A percentile compares a stretch with the other conserved stretches of the same genome.
Evolutionary conservation across 2,113 vertebrate genomes (phyloP).

Genomic region (Dermatemys mawii): DNA sequence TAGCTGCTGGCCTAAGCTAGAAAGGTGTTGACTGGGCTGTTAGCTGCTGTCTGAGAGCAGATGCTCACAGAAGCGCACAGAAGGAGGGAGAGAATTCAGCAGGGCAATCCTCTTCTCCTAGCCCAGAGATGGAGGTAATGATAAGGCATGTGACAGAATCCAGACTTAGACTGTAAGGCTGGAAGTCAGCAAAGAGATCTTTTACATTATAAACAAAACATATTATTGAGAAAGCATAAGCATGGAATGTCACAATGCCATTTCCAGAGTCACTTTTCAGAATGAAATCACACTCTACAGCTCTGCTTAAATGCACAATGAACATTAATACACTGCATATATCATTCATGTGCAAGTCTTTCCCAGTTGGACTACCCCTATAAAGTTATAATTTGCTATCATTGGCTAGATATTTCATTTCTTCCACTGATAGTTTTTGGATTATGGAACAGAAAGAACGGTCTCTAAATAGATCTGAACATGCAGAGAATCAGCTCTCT

Average conservation of each 20-base stretch:
- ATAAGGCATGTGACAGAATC: background rate
- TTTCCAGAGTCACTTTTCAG: background rate
- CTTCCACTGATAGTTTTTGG: background rate
- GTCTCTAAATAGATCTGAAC: background rate
- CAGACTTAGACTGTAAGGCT: background rate
- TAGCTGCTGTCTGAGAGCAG: background rate
- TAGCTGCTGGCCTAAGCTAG: background rate
- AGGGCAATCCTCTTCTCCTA: background rate
- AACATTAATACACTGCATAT: background rate
- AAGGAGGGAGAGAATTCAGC: background rate
- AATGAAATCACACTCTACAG: background rate
- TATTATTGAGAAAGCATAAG: background rate
- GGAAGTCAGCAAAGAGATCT: background rate
- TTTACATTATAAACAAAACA: background rate
- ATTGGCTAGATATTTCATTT: background rate
- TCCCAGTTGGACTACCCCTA: background rate
- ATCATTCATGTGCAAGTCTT: background rate
- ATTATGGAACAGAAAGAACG: background rate
- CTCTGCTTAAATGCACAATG: background rate
- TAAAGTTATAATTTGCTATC: background rate
- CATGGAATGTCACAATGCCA: background rate
- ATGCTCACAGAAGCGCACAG: background rate
- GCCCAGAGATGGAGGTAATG: background rate
- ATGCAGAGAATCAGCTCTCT: background rate
- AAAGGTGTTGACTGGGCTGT: background rate